Evolutionary conservation across 2,797 vertebrate species (phyloP).

Genomic region (Bryconaethiops microstoma): DNA sequence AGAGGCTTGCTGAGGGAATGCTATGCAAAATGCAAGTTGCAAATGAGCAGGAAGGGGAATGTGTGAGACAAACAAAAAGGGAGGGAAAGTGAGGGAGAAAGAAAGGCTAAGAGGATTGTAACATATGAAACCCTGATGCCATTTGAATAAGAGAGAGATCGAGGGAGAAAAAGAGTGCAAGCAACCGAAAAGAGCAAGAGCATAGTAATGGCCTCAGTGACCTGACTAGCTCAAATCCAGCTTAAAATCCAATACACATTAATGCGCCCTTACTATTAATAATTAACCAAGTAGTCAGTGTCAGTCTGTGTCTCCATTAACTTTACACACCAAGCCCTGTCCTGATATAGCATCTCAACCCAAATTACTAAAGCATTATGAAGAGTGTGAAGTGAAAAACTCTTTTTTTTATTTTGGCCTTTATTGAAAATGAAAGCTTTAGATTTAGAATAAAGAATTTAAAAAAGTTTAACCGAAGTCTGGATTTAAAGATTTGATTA

Average conservation of each 20-base stretch:
- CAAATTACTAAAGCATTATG: not conserved
- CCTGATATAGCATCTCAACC: not conserved
- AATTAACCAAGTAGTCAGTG: conserved; percentile 3
- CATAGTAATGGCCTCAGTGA: not conserved
- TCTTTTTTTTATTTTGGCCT: too few species aligned
- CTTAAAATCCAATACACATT: not conserved
- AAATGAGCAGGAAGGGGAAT: conserved; percentile 52
- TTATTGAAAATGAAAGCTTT: not conserved
- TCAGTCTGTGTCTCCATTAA: not conserved
- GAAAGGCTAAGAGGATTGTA: conserved; percentile 20
- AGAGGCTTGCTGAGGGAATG: conserved; percentile 39
- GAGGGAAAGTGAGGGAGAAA: conserved; percentile 25
- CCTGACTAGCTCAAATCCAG: too few species aligned
- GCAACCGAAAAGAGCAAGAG: not conserved
- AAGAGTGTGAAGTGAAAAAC: not conserved
- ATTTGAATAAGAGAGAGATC: conserved; percentile 28
- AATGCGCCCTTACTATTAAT: not conserved
- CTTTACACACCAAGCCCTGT: not conserved
- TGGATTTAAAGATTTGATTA: not conserved
- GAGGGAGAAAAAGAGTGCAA: not conserved
- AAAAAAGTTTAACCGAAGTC: too few species aligned
- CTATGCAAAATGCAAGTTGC: conserved; percentile 54
- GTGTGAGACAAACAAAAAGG: conserved; percentile 9
- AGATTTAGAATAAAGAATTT: not conserved
- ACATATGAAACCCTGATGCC: conserved; percentile 27